Conservation (phyloP, 2,797 vertebrate species). For the Antennarius maculatus region DNA sequence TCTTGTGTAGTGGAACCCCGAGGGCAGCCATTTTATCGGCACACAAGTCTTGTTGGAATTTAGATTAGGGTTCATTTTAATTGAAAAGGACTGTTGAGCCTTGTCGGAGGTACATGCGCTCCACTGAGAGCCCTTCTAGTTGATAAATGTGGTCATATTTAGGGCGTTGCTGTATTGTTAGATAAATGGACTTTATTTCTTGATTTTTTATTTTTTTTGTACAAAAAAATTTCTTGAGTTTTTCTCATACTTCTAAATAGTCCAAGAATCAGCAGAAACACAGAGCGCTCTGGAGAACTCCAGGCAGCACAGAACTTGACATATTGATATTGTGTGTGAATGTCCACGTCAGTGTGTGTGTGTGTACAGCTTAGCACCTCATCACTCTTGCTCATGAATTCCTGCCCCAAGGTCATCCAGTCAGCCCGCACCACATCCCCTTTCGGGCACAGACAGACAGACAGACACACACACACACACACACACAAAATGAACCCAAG, state of each 20-base stretch:
- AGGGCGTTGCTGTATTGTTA: no score
- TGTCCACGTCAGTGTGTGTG: conserved; percentile 12
- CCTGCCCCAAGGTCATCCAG: conserved; percentile 63
- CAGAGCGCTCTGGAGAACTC: conserved; percentile 40
- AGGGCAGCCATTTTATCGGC: no score
- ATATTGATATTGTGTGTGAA: conserved; percentile 31
- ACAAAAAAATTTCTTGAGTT: neutral
- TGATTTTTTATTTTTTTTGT: neutral
- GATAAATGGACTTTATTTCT: no score
- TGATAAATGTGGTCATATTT: no score
- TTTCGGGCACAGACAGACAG: conserved; percentile 6
- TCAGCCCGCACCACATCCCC: conserved; percentile 24
- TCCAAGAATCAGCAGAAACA: conserved; percentile 29
- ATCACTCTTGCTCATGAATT: conserved; percentile 55
- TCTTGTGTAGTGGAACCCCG: no score
- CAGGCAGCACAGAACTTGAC: conserved; percentile 35
- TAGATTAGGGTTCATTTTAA: no score
- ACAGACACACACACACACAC: conserved; percentile 5
- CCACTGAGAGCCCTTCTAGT: no score
- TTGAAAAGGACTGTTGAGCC: no score
- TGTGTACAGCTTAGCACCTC: conserved; percentile 51
- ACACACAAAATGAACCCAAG: neutral
- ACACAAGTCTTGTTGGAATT: no score
- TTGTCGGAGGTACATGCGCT: no score
- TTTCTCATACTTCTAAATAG: neutral